phyloP scores from a whole-genome alignment of 92 coral and sea anemone genomes.

The Heliopora coerulea region DNA sequence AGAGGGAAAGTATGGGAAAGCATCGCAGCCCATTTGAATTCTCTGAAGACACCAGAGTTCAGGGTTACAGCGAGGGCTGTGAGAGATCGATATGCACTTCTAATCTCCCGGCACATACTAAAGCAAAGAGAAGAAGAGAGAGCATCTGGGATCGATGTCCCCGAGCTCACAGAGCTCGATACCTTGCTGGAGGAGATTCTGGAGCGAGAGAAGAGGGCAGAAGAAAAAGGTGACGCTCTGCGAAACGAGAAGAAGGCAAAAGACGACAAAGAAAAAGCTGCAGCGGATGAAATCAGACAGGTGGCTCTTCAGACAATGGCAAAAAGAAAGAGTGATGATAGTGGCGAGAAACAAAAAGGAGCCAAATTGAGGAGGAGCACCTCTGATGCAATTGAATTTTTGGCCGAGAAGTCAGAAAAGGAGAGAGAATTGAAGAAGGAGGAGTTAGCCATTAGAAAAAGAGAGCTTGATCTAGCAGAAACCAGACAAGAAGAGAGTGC shows the following conservation, averaged over 20 bases:
- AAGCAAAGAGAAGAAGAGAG: conserved; percentile 48
- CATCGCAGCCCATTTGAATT: conserved; percentile 22
- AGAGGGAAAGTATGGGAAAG: conserved; percentile 5
- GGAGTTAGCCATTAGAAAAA: conserved; percentile 13
- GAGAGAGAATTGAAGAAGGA: conserved; percentile 36
- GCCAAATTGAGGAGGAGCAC: conserved; percentile 18
- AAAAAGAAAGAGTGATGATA: not conserved
- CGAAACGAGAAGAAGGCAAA: conserved; percentile 7
- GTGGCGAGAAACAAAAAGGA: conserved; percentile 28
- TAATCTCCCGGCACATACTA: conserved; percentile 11
- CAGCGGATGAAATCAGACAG: conserved; percentile 42
- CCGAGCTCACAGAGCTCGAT: conserved; percentile 36
- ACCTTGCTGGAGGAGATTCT: conserved; percentile 43
- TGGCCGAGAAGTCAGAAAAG: conserved; percentile 20
- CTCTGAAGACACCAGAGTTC: not conserved
- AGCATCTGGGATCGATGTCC: conserved; percentile 40
- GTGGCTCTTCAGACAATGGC: conserved; percentile 49
- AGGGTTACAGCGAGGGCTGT: conserved; percentile 31
- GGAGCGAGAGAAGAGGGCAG: not conserved
- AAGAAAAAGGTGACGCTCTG: not conserved
- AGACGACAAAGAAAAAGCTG: conserved; percentile 30
- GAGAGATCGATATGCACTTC: conserved; percentile 41
- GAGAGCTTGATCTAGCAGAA: not conserved
- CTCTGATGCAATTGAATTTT: conserved; percentile 26
- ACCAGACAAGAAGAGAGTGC: no score